Conservation (phyloP, 1,140 invertebrate species). For the Solen grandis region DNA sequence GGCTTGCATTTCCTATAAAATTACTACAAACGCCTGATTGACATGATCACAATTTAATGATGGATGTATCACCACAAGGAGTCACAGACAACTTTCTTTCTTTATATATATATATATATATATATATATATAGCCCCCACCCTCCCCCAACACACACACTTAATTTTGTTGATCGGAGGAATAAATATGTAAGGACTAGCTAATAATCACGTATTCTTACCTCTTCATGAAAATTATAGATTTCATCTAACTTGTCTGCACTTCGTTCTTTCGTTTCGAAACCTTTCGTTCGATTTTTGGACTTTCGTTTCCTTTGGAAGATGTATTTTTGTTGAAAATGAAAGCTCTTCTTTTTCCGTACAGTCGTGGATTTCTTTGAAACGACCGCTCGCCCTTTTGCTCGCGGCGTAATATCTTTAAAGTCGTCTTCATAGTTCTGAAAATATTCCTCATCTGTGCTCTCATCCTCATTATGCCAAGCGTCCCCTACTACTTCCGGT, state of each 20-base stretch:
- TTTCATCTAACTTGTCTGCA: neutral
- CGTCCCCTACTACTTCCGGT: neutral
- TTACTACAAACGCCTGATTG: too few relatives aligned
- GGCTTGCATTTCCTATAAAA: too few relatives aligned
- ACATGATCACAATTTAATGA: too few relatives aligned
- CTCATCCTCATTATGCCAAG: conserved; percentile 38
- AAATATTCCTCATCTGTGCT: conserved; percentile 52
- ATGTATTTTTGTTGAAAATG: conserved; percentile 55
- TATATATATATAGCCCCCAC: too few relatives aligned
- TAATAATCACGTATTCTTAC: too few relatives aligned
- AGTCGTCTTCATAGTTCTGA: conserved; percentile 40
- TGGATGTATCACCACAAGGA: too few relatives aligned
- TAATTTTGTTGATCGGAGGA: too few relatives aligned
- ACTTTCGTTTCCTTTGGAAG: conserved; percentile 44
- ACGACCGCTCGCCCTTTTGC: neutral
- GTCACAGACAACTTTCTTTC: too few relatives aligned
- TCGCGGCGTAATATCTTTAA: conserved; percentile 24
- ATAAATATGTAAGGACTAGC: too few relatives aligned
- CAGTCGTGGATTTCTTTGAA: conserved; percentile 16
- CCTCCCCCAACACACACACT: too few relatives aligned
- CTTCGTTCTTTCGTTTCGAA: neutral
- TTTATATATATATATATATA: too few relatives aligned
- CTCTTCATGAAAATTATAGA: conserved; percentile 55
- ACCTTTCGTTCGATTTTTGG: neutral
- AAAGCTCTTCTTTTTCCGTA: conserved; percentile 44